phyloP scores from a whole-genome alignment of 2,888 invertebrate species.

The Dryocosmus kuriphilus region DNA sequence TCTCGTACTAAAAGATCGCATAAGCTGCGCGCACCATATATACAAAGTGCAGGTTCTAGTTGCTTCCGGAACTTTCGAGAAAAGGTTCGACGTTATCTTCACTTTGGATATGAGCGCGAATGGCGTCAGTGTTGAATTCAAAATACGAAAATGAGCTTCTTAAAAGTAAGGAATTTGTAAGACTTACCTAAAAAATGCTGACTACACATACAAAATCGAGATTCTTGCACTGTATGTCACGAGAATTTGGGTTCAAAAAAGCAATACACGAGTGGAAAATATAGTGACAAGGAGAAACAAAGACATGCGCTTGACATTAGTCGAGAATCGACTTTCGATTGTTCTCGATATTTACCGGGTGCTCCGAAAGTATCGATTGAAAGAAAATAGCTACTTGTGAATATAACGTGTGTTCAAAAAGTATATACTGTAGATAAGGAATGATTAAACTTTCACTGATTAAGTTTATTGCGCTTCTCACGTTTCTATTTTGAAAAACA shows the following conservation, averaged over 20 bases:
- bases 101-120: constrained; percentile 41
- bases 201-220: not conserved
- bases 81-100: constrained; percentile 70
- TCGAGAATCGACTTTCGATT: constrained; percentile 12
- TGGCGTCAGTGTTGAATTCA: constrained; percentile 9
- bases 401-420: not conserved
- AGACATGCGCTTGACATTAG: constrained; percentile 10
- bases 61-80: constrained; percentile 85
- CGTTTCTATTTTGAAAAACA: too few relatives aligned
- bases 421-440: not conserved
- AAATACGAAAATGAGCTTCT: not conserved
- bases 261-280: not conserved
- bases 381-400: not conserved
- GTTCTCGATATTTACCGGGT: constrained; percentile 8
- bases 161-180: not conserved
- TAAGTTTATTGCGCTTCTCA: not conserved
- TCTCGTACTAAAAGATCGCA: constrained; percentile 77
- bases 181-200: not conserved
- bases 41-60: constrained; percentile 81
- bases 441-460: not conserved
- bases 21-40: constrained; percentile 81
- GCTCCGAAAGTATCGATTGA: not conserved
- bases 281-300: not conserved
- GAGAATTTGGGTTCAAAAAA: not conserved
- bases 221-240: not conserved